These are phyloP conservation scores for Progne subis DNA, from an alignment of 2,113 vertebrate genomes.

Conservation along the genomic window DNA sequence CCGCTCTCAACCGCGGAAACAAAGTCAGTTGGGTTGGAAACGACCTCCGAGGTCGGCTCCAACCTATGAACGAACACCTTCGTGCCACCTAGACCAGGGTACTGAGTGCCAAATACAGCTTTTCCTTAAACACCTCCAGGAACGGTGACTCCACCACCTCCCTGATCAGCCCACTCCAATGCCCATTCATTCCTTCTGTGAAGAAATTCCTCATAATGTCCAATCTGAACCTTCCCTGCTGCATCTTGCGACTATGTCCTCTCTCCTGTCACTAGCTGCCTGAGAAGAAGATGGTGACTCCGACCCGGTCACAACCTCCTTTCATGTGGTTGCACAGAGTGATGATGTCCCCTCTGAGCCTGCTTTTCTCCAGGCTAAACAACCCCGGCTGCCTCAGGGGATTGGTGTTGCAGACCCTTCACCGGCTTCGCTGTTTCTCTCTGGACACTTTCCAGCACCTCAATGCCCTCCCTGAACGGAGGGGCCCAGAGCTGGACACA, in stretches of 20 bases:
- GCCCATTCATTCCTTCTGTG: too few species aligned
- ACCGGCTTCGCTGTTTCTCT: background rate
- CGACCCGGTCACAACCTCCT: background rate
- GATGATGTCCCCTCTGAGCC: background rate
- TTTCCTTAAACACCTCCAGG: background rate
- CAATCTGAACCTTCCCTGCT: too few species aligned
- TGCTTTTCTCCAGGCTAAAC: background rate
- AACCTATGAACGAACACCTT: rapidly evolving
- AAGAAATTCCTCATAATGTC: too few species aligned
- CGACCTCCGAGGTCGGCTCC: too few species aligned
- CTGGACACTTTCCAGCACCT: too few species aligned
- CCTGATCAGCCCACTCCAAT: background rate
- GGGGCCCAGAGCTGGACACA: background rate
- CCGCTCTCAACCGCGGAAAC: rapidly evolving
- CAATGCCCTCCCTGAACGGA: background rate
- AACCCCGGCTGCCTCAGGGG: background rate
- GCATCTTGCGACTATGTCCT: background rate
- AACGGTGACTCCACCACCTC: background rate
- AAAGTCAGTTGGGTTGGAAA: rapidly evolving
- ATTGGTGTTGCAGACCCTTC: background rate
- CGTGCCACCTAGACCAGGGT: background rate
- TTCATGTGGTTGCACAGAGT: too few species aligned
- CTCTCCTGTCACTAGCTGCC: rapidly evolving
- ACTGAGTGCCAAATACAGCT: background rate
- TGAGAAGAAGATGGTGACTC: background rate